Conservation (phyloP, 2,888 invertebrate genomes). For the Pasiphila rectangulata region DNA sequence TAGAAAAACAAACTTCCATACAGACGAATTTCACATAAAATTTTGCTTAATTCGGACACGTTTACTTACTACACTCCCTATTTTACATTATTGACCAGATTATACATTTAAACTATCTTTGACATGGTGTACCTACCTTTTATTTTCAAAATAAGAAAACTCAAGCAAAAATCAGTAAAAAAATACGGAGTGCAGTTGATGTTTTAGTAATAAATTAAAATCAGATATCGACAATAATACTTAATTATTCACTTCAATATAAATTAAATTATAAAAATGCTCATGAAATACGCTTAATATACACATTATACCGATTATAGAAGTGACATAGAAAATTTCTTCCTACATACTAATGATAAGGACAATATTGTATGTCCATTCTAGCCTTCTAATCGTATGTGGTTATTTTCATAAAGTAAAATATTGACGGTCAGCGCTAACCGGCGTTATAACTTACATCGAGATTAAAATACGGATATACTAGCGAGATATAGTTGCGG, state of each 20-base stretch:
- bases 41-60: slow-evolving; percentile 49
- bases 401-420: slow-evolving; percentile 17
- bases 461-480: slow-evolving; percentile 75
- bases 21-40: slow-evolving; percentile 39
- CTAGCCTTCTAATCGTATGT: slow-evolving; percentile 28
- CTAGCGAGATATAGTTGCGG: slow-evolving; percentile 73
- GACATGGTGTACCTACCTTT: slow-evolving; percentile 5
- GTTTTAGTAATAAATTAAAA: slow-evolving; percentile 59
- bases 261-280: slow-evolving; percentile 76
- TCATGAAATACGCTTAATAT: slow-evolving; percentile 74
- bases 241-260: slow-evolving; percentile 64
- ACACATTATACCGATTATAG: slow-evolving; percentile 53
- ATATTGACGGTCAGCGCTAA: slow-evolving; percentile 42
- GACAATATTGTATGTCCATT: slow-evolving; percentile 55
- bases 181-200: slow-evolving; percentile 54
- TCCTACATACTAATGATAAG: slow-evolving; percentile 73
- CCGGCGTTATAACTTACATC: slow-evolving; percentile 65
- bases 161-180: slow-evolving; percentile 42
- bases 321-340: slow-evolving; percentile 79
- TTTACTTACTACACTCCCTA: slow-evolving; percentile 53
- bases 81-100: slow-evolving; percentile 20
- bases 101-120: slow-evolving; percentile 1
- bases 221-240: slow-evolving; percentile 70
- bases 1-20: no score
- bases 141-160: slow-evolving; percentile 41